A percentile compares a stretch with the other conserved stretches of the same genome.
These are phyloP conservation scores for Drosophila persimilis DNA, from an alignment of 1,140 invertebrate species.

Conservation along the genomic window DNA sequence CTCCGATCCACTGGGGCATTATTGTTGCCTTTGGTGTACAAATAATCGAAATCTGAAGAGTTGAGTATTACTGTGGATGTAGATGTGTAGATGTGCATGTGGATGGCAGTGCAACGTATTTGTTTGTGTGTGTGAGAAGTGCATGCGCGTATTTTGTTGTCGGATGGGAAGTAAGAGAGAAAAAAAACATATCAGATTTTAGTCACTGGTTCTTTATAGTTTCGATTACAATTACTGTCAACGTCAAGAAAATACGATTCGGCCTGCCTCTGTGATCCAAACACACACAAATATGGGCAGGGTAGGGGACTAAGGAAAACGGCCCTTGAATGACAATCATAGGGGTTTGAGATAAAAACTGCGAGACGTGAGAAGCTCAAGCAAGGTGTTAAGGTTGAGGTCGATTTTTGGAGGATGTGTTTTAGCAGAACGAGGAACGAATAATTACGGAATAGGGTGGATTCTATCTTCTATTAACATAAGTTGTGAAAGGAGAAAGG, in stretches of 20 bases:
- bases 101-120: slow-evolving; percentile 17
- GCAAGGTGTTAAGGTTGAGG: neutral
- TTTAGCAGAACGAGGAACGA: too few relatives aligned
- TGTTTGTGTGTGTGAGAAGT: slow-evolving; percentile 24
- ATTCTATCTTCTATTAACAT: too few relatives aligned
- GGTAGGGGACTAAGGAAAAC: neutral
- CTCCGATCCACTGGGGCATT: slow-evolving; percentile 72
- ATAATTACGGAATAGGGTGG: too few relatives aligned
- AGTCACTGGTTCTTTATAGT: slow-evolving; percentile 25
- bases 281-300: neutral
- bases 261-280: neutral
- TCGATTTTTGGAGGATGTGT: neutral
- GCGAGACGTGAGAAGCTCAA: slow-evolving; percentile 10
- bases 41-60: slow-evolving; percentile 82
- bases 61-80: slow-evolving; percentile 73
- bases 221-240: slow-evolving; percentile 30
- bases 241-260: slow-evolving; percentile 1
- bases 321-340: slow-evolving; percentile 18
- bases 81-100: neutral
- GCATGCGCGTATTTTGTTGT: slow-evolving; percentile 57
- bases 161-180: slow-evolving; percentile 40
- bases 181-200: slow-evolving; percentile 45
- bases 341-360: slow-evolving; percentile 2
- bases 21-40: slow-evolving; percentile 79
- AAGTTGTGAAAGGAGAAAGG: too few relatives aligned